Percentiles rank a stretch among this genome's conserved stretches.
Evolutionary conservation across 1,140 invertebrate species (phyloP).

Genomic region (Brachystomella parvula): DNA sequence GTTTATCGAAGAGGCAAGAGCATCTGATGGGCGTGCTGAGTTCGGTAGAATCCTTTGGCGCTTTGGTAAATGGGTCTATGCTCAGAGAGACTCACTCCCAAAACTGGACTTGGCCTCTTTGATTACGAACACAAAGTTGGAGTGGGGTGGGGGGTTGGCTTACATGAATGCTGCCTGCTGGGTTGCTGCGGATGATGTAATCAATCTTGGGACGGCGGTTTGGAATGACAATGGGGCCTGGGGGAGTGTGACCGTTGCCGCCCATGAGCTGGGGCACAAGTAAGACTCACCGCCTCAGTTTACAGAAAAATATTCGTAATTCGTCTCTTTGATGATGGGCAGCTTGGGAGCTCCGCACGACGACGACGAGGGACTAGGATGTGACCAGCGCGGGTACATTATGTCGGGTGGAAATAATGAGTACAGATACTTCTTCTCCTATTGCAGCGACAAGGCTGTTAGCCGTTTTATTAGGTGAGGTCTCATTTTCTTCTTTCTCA

Average conservation of each 20-base stretch:
- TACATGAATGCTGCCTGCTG: slow-evolving; percentile 12
- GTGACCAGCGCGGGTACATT: slow-evolving; percentile 11
- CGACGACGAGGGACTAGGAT: slow-evolving; percentile 12
- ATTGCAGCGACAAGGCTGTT: slow-evolving; percentile 16
- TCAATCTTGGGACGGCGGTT: slow-evolving; percentile 1
- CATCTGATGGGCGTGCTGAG: slow-evolving; percentile 19
- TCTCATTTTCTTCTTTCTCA: no score
- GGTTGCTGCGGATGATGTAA: neutral
- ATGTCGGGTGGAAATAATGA: slow-evolving; percentile 21
- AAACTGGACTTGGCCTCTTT: slow-evolving; percentile 15
- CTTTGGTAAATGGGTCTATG: slow-evolving; percentile 13
- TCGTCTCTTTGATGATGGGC: no score
- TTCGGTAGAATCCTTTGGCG: slow-evolving; percentile 11
- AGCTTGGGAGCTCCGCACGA: slow-evolving; percentile 25
- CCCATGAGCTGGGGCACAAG: slow-evolving; percentile 25
- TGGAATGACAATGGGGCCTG: slow-evolving; percentile 22
- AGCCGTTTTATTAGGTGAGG: slow-evolving; percentile 15
- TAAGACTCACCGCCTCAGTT: slow-evolving; percentile 2
- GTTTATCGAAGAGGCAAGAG: slow-evolving; percentile 24
- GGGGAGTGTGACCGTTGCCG: slow-evolving; percentile 21
- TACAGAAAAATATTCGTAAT: neutral
- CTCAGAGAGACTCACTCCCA: neutral
- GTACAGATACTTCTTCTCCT: slow-evolving; percentile 15
- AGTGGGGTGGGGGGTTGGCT: slow-evolving; percentile 25
- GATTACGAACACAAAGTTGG: slow-evolving; percentile 14